Conservation (phyloP, 2,888 invertebrate species). For the Caenorhabditis panamensis region DNA sequence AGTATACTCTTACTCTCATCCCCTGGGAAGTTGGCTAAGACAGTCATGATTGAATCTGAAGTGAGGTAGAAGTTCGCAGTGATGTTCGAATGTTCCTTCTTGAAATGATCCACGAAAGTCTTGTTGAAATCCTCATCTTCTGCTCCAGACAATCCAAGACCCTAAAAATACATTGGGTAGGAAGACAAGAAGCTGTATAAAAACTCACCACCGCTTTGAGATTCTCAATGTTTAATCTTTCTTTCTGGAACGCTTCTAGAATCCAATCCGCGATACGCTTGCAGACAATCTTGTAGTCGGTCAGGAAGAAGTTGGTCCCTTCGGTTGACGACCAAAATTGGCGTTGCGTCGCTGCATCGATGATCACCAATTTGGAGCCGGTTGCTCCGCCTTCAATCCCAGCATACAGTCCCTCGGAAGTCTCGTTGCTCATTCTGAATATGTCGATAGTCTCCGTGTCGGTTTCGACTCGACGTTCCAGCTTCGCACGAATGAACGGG, state of each 20-base stretch:
- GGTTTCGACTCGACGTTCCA: conserved; percentile 37
- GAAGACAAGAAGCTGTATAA: too few relatives aligned
- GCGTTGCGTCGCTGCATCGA: conserved; percentile 57
- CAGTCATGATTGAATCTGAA: conserved; percentile 72
- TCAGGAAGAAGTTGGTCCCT: conserved; percentile 71
- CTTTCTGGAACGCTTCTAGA: conserved; percentile 24
- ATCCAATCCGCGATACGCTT: conserved; percentile 62
- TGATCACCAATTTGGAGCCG: conserved; percentile 70
- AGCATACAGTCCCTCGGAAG: conserved; percentile 56
- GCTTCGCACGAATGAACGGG: conserved; percentile 30
- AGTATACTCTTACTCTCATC: conserved; percentile 15
- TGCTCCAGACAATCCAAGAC: conserved; percentile 79
- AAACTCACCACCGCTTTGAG: conserved; percentile 27
- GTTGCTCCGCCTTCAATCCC: conserved; percentile 80
- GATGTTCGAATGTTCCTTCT: conserved; percentile 66
- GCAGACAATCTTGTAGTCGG: conserved; percentile 64
- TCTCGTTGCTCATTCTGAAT: conserved; percentile 29
- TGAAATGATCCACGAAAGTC: conserved; percentile 68
- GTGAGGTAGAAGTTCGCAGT: conserved; percentile 68
- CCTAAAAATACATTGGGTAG: conserved; percentile 55
- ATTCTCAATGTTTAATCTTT: conserved; percentile 7
- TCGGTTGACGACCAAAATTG: conserved; percentile 34
- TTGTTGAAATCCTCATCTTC: conserved; percentile 74
- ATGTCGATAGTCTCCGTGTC: conserved; percentile 46
- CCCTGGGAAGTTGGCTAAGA: conserved; percentile 71